Conservation (phyloP, 2,797 vertebrate genomes). For the Lutjanus argentimaculatus region DNA sequence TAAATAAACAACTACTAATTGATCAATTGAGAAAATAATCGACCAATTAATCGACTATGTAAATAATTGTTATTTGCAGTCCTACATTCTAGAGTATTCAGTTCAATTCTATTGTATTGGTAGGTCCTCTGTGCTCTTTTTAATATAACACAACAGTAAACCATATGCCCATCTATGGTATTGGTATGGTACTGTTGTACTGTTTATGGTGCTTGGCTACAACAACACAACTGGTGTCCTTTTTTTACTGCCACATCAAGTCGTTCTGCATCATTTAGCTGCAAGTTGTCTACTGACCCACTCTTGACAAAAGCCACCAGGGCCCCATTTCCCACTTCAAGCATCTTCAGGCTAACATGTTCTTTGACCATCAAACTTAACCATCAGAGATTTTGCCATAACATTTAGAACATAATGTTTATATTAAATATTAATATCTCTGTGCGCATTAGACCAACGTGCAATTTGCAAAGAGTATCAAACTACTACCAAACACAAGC, state of each 20-base stretch:
- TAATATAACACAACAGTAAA: background rate
- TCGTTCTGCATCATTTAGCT: background rate
- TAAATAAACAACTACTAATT: too few relatives aligned
- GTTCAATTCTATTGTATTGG: background rate
- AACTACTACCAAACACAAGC: background rate
- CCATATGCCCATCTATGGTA: background rate
- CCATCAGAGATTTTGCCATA: background rate
- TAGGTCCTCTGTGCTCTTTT: background rate
- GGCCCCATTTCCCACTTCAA: background rate
- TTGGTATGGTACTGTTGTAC: background rate
- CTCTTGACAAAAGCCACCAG: background rate
- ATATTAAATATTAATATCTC: too few relatives aligned
- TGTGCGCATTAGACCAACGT: too few relatives aligned
- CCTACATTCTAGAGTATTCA: background rate
- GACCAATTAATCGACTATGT: background rate
- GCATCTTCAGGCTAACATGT: background rate
- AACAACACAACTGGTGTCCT: background rate
- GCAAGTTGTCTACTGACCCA: background rate
- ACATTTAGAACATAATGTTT: too few relatives aligned
- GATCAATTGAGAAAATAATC: too few relatives aligned
- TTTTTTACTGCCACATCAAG: background rate
- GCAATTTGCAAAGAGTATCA: too few relatives aligned
- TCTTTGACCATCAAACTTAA: background rate
- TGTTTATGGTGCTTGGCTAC: background rate
- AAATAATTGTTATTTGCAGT: too few relatives aligned